Percentiles rank a stretch among this genome's conserved stretches.
Evolutionary conservation across 2,797 vertebrate species (phyloP).

Genomic region (Poeciliopsis presidionis): DNA sequence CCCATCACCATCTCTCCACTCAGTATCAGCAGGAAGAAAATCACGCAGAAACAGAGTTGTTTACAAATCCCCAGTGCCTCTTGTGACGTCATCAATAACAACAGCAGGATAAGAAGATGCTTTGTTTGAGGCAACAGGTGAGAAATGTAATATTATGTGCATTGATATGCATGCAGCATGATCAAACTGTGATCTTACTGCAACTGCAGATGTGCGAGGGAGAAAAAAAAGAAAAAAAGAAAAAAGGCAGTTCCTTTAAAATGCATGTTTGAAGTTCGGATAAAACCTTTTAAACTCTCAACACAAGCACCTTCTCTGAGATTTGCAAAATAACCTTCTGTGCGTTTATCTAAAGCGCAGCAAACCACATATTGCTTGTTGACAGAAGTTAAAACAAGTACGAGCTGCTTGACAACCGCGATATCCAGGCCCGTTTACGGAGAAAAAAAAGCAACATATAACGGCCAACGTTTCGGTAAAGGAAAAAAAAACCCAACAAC

Average conservation of each 20-base stretch:
- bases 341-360: neutral
- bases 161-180: neutral
- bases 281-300: neutral
- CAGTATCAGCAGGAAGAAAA: neutral
- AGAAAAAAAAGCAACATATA: neutral
- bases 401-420: neutral
- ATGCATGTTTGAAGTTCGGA: neutral
- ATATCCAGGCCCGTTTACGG: neutral
- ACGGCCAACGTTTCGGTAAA: too few relatives aligned
- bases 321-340: neutral
- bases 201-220: neutral
- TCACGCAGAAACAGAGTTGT: neutral
- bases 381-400: neutral
- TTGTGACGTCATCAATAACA: neutral
- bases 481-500: neutral
- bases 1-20: neutral
- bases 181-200: neutral
- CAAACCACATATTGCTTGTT: too few relatives aligned
- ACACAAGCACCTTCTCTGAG: neutral
- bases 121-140: neutral
- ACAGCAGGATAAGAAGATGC: neutral
- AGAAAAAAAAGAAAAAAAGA: too few relatives aligned
- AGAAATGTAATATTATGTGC: neutral
- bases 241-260: neutral
- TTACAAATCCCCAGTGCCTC: neutral